Percentiles rank a stretch among this genome's conserved stretches.
Evolutionary conservation across 2,113 vertebrate species (phyloP).

Genomic region (Glaucomys volans): DNA sequence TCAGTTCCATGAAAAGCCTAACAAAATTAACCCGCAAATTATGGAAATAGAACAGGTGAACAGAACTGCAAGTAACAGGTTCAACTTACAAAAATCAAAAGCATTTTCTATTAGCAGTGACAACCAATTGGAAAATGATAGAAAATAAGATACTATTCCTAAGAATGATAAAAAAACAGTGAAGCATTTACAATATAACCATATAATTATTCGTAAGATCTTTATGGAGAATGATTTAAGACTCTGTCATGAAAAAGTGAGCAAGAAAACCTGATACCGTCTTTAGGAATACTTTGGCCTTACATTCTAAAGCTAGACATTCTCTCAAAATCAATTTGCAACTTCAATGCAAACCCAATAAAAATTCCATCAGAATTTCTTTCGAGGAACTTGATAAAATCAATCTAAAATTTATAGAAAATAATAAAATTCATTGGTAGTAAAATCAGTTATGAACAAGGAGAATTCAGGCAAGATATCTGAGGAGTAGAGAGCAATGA

Average conservation of each 20-base stretch:
- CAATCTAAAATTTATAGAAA: neutral
- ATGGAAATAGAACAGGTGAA: neutral
- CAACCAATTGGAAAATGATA: neutral
- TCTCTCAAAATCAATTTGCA: neutral
- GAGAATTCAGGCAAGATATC: neutral
- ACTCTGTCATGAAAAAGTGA: neutral
- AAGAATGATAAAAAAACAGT: neutral
- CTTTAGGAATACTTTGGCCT: neutral
- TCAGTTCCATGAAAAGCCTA: neutral
- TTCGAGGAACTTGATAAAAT: conserved; percentile 1
- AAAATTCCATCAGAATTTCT: conserved; percentile 10
- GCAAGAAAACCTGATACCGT: neutral
- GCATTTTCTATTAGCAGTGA: neutral
- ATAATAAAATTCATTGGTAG: neutral
- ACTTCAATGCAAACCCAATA: neutral
- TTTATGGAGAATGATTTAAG: neutral
- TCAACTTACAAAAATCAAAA: neutral
- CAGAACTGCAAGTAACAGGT: neutral
- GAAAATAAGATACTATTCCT: neutral
- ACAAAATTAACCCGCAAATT: neutral
- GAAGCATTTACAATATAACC: neutral
- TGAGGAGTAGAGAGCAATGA: neutral
- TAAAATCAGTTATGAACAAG: neutral
- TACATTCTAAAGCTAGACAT: neutral
- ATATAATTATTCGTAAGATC: neutral